phyloP scores from a whole-genome alignment of 2,888 invertebrate species.

The Ptilodon capucinus region DNA sequence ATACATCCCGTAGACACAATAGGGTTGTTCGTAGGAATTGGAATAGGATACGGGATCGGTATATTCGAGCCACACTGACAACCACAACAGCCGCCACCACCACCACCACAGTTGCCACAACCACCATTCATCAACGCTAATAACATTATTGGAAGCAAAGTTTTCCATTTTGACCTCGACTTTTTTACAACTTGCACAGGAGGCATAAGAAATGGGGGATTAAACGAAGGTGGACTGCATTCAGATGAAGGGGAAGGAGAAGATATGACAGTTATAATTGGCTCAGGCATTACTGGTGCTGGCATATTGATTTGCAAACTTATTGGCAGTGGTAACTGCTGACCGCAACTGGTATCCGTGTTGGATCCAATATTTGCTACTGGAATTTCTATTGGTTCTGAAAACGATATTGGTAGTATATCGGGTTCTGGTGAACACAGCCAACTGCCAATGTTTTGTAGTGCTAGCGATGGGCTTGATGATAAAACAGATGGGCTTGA shows the following conservation, averaged over 20 bases:
- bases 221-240: slow-evolving; percentile 11
- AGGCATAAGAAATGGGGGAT: slow-evolving; percentile 15
- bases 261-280: slow-evolving; percentile 39
- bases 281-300: slow-evolving; percentile 37
- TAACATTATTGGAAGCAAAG: slow-evolving; percentile 49
- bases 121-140: slow-evolving; percentile 44
- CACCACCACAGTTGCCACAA: slow-evolving; percentile 17
- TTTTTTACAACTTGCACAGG: slow-evolving; percentile 42
- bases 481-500: background rate
- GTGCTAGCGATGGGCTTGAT: slow-evolving; percentile 3
- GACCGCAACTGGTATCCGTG: background rate
- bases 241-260: slow-evolving; percentile 19
- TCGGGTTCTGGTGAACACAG: background rate
- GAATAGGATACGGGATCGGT: slow-evolving; percentile 53
- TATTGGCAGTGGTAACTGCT: slow-evolving; percentile 42
- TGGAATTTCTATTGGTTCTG: background rate
- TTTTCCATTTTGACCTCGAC: slow-evolving; percentile 41
- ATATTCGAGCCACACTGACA: slow-evolving; percentile 32
- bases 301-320: slow-evolving; percentile 54
- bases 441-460: slow-evolving; percentile 1
- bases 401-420: background rate
- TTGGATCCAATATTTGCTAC: background rate
- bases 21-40: slow-evolving; percentile 47
- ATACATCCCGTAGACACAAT: slow-evolving; percentile 32
- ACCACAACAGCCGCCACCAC: slow-evolving; percentile 27